These are phyloP conservation scores for Oreochromis mossambicus DNA, from an alignment of 2,797 vertebrate genomes.

Conservation along the genomic window DNA sequence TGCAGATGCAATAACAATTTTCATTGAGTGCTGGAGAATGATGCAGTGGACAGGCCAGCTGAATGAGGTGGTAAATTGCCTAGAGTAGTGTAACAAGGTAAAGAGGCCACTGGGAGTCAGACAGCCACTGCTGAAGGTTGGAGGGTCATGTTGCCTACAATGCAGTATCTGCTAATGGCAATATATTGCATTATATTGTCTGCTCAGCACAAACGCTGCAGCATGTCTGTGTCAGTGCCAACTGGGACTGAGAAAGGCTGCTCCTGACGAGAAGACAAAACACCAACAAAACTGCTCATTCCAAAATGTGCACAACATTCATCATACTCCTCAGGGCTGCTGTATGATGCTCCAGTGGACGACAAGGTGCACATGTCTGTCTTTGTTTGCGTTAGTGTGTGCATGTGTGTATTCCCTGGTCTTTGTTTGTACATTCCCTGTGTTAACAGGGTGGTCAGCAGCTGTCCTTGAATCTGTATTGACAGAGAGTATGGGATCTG, in stretches of 20 bases:
- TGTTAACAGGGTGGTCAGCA: conserved; percentile 57
- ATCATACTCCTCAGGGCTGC: conserved; percentile 41
- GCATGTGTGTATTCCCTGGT: conserved; percentile 24
- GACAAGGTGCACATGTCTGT: conserved; percentile 5
- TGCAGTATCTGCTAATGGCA: conserved; percentile 68
- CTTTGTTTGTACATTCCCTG: conserved; percentile 63
- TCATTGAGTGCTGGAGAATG: not conserved
- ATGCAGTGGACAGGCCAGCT: conserved; percentile 20
- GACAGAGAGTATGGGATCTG: conserved; percentile 72
- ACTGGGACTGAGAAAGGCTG: conserved; percentile 40
- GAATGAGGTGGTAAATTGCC: conserved; percentile 34
- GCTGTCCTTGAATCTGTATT: conserved; percentile 75
- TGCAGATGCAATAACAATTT: not conserved
- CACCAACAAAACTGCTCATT: conserved; percentile 60
- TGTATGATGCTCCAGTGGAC: conserved; percentile 13
- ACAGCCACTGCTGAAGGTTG: conserved; percentile 54
- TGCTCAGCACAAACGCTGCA: conserved; percentile 59
- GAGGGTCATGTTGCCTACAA: conserved; percentile 59
- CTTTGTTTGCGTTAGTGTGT: conserved; percentile 14
- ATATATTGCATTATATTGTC: conserved; percentile 64
- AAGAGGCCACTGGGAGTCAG: conserved; percentile 56
- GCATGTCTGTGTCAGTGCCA: conserved; percentile 62
- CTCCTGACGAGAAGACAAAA: conserved; percentile 43
- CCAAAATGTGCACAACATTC: conserved; percentile 48
- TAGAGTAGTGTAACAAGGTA: conserved; percentile 32